These are phyloP conservation scores for Peucedramus taeniatus DNA, from an alignment of 2,113 vertebrate genomes.

Conservation along the genomic window DNA sequence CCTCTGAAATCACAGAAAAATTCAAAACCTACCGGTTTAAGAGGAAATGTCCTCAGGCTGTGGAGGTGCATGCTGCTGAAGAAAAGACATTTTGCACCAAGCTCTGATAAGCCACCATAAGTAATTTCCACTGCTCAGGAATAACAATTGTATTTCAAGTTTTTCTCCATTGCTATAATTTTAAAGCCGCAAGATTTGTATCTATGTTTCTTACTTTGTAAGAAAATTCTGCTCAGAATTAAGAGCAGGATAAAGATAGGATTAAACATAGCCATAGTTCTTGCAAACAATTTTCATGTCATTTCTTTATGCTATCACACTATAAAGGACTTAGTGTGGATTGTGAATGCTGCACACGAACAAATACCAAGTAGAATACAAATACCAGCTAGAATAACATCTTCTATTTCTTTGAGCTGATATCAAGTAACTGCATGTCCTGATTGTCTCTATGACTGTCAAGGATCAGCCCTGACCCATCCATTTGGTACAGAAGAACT, in stretches of 20 bases:
- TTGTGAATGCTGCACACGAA: not conserved
- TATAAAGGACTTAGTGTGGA: not conserved
- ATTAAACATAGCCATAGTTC: not conserved
- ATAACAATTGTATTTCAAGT: not conserved
- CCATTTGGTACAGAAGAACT: not conserved
- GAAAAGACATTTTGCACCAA: slow-evolving; percentile 46
- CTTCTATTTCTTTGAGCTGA: not conserved
- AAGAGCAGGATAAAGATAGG: not conserved
- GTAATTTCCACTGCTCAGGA: not conserved
- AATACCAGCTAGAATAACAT: not conserved
- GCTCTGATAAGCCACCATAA: slow-evolving; percentile 17
- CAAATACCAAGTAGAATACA: not conserved
- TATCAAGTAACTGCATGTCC: not conserved
- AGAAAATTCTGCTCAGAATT: not conserved
- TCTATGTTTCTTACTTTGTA: not conserved
- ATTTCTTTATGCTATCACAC: not conserved
- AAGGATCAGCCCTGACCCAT: not conserved
- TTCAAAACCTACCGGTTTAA: slow-evolving; percentile 63
- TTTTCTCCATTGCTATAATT: not conserved
- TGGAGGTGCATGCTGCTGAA: not conserved
- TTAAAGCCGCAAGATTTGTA: not conserved
- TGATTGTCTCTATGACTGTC: not conserved
- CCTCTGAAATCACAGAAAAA: slow-evolving; percentile 75
- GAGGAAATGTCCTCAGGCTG: not conserved
- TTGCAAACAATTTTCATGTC: not conserved